Conservation (phyloP, 2,113 vertebrate species). For the Melanotaenia duboulayi region DNA sequence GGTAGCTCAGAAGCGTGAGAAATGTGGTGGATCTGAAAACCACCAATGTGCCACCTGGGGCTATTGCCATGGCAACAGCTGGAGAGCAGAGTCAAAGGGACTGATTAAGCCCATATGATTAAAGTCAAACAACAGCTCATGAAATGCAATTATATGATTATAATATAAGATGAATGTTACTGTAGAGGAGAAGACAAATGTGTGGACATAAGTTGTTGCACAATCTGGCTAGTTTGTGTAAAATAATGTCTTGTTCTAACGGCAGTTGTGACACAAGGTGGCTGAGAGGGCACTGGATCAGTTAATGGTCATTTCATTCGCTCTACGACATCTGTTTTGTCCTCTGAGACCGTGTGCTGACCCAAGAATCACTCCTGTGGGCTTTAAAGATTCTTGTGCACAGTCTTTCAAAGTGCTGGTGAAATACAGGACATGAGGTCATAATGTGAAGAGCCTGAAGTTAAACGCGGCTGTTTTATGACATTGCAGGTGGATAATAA, state of each 20-base stretch:
- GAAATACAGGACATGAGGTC: background rate
- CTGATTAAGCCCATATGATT: slow-evolving; percentile 43
- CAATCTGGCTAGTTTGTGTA: background rate
- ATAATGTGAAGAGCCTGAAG: background rate
- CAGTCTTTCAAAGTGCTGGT: background rate
- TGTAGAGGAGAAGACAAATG: background rate
- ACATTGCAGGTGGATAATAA: background rate
- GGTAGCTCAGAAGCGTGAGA: slow-evolving; percentile 52
- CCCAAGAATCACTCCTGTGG: background rate
- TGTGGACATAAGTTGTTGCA: background rate
- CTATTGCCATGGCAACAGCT: slow-evolving; percentile 54
- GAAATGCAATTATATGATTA: slow-evolving; percentile 20
- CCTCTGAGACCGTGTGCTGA: background rate
- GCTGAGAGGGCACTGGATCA: background rate
- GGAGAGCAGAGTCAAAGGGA: slow-evolving; percentile 25
- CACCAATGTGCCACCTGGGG: slow-evolving; percentile 34
- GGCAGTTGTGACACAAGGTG: background rate
- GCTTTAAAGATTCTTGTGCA: background rate
- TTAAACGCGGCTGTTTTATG: background rate
- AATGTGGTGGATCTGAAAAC: slow-evolving; percentile 29
- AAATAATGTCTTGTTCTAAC: background rate
- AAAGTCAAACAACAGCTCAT: slow-evolving; percentile 18
- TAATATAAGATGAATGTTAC: background rate
- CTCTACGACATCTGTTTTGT: background rate
- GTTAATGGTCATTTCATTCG: background rate